Evolutionary conservation across 1,140 invertebrate species (phyloP).

Genomic region (Panulirus ornatus): DNA sequence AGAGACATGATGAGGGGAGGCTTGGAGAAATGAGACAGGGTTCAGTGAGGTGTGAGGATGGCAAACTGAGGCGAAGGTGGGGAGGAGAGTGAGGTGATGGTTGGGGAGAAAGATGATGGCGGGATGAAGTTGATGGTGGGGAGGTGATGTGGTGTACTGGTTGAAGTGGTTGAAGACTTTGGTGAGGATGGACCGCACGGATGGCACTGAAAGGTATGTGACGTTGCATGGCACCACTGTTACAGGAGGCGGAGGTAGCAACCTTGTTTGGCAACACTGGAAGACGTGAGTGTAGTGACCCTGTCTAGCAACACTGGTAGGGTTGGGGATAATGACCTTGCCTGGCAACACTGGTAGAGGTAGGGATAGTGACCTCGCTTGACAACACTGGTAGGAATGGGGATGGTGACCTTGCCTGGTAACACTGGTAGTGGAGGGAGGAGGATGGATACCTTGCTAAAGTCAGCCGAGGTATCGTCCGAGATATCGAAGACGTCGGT

Average conservation of each 20-base stretch:
- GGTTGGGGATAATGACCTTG: background rate
- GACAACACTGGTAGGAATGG: background rate
- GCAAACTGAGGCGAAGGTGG: background rate
- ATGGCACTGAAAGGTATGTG: background rate
- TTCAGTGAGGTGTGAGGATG: background rate
- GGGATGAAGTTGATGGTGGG: background rate
- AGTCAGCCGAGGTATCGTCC: slow-evolving; percentile 73
- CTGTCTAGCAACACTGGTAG: background rate
- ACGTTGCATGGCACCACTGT: background rate
- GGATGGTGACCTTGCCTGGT: background rate
- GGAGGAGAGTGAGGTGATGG: background rate
- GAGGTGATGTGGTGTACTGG: too few relatives aligned
- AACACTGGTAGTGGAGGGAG: too few relatives aligned
- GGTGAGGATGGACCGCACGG: background rate
- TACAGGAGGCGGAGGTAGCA: background rate
- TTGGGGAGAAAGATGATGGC: background rate
- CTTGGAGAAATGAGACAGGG: background rate
- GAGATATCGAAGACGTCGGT: slow-evolving; percentile 56
- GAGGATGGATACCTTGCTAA: slow-evolving; percentile 71
- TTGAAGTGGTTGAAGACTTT: background rate
- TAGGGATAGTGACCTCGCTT: background rate
- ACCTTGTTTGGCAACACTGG: too few relatives aligned
- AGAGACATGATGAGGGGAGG: background rate
- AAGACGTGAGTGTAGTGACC: too few relatives aligned
- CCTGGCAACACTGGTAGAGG: background rate